Percentiles rank a stretch among this genome's conserved stretches.
These are phyloP conservation scores for Gymnocephalus cernua DNA, from an alignment of 2,113 vertebrate genomes.

Conservation along the genomic window DNA sequence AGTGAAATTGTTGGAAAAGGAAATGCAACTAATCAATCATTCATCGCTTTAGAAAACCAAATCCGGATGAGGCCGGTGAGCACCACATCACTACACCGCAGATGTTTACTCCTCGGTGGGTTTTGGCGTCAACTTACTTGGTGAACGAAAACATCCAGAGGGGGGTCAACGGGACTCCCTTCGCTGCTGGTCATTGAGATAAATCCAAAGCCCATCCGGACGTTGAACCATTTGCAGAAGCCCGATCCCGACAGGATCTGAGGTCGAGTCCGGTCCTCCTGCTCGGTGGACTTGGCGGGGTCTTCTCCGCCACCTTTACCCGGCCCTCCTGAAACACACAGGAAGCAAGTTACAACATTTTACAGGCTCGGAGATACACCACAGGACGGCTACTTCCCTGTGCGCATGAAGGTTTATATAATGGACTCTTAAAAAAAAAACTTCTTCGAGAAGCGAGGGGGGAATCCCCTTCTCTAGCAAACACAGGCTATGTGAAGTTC, in stretches of 20 bases:
- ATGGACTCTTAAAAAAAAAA: conserved; percentile 15
- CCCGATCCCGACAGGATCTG: conserved; percentile 93
- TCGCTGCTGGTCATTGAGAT: conserved; percentile 98
- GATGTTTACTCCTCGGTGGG: not conserved
- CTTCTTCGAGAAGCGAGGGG: conserved; percentile 31
- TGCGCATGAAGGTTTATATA: conserved; percentile 32
- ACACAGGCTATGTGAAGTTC: conserved; percentile 62
- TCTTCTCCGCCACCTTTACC: conserved; percentile 94
- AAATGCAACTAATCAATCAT: conserved; percentile 18
- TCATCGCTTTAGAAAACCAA: not conserved
- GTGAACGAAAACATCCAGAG: conserved; percentile 99
- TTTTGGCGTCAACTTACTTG: conserved; percentile 90
- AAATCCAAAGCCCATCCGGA: conserved; percentile 99
- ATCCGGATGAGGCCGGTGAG: not conserved
- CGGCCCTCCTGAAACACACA: conserved; percentile 90
- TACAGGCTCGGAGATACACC: not conserved
- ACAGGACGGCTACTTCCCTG: not conserved
- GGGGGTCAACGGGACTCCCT: conserved; percentile 92
- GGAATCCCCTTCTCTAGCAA: conserved; percentile 56
- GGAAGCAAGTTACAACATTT: conserved; percentile 30
- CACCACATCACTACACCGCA: conserved; percentile 1
- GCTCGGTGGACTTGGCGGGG: conserved; percentile 90
- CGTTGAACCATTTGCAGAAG: conserved; percentile 99
- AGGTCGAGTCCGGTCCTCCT: conserved; percentile 88
- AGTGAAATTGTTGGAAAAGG: not conserved